Percentiles rank a stretch among this genome's conserved stretches.
Conservation (phyloP, 1,140 invertebrate genomes). For the Calliopsis andreniformis region DNA sequence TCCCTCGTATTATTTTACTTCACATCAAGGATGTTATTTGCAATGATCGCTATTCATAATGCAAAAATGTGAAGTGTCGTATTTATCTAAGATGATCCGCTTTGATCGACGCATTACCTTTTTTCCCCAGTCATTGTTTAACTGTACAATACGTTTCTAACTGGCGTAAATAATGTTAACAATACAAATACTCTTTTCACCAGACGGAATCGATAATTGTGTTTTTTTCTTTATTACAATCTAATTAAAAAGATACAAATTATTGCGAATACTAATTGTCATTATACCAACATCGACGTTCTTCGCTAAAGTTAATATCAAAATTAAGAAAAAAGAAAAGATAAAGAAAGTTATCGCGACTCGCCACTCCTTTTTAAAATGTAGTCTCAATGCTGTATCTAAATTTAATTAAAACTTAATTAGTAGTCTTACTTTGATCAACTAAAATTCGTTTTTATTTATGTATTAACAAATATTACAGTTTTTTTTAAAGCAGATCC, state of each 20-base stretch:
- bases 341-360: too few species aligned
- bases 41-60: constrained; percentile 59
- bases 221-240: constrained; percentile 48
- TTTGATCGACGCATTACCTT: constrained; percentile 40
- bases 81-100: constrained; percentile 39
- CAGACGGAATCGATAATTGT: constrained; percentile 58
- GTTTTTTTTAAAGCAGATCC: constrained; percentile 40
- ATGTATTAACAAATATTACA: constrained; percentile 52
- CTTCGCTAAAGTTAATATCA: constrained; percentile 3
- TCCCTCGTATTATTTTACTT: constrained; percentile 8
- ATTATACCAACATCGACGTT: constrained; percentile 39
- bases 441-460: constrained; percentile 49
- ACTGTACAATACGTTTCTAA: constrained; percentile 54
- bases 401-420: constrained; percentile 18
- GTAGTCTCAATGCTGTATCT: not conserved
- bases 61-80: constrained; percentile 65
- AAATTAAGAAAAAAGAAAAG: constrained; percentile 17
- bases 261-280: constrained; percentile 32
- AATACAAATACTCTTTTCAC: constrained; percentile 50
- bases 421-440: constrained; percentile 33
- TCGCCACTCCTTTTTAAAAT: not conserved
- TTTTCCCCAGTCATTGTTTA: constrained; percentile 36
- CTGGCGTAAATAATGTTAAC: constrained; percentile 44
- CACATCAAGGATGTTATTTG: constrained; percentile 27
- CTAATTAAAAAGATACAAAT: constrained; percentile 53